A percentile compares a stretch with the other conserved stretches of the same genome.
Evolutionary conservation across 2,797 vertebrate genomes (phyloP).

Genomic region (Pachyuromys duprasi): DNA sequence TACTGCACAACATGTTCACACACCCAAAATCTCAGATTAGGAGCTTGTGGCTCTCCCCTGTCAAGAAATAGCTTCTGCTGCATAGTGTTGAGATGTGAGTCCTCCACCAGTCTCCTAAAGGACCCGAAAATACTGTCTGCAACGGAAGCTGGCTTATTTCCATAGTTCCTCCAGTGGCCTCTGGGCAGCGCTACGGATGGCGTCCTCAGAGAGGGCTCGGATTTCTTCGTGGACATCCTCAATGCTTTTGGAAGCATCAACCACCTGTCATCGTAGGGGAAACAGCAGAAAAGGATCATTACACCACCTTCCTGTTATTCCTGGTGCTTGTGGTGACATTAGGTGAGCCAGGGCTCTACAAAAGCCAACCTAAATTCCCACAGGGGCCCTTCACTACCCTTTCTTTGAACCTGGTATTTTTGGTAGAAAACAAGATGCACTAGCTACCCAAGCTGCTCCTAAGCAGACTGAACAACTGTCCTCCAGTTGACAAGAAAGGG

Average conservation of each 20-base stretch:
- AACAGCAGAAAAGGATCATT: neutral
- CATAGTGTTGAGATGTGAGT: neutral
- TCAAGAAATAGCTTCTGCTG: neutral
- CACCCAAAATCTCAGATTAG: neutral
- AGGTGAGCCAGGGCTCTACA: neutral
- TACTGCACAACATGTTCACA: fast-evolving
- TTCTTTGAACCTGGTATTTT: neutral
- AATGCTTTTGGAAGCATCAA: slow-evolving; percentile 91
- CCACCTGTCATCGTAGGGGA: slow-evolving; percentile 66
- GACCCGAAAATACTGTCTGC: neutral
- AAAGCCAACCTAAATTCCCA: neutral
- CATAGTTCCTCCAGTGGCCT: slow-evolving; percentile 91
- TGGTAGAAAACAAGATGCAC: neutral
- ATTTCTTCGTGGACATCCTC: slow-evolving; percentile 93
- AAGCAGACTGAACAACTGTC: neutral
- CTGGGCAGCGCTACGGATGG: slow-evolving; percentile 84
- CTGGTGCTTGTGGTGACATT: fast-evolving
- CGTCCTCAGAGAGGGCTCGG: slow-evolving; percentile 83
- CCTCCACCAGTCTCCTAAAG: neutral
- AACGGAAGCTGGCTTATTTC: slow-evolving; percentile 73
- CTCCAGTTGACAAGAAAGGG: neutral
- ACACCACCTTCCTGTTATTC: fast-evolving
- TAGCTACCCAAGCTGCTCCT: neutral
- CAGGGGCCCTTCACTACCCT: neutral
- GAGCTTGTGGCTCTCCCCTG: neutral